phyloP scores from a whole-genome alignment of 2,797 vertebrate species.

The Microcaecilia unicolor region DNA sequence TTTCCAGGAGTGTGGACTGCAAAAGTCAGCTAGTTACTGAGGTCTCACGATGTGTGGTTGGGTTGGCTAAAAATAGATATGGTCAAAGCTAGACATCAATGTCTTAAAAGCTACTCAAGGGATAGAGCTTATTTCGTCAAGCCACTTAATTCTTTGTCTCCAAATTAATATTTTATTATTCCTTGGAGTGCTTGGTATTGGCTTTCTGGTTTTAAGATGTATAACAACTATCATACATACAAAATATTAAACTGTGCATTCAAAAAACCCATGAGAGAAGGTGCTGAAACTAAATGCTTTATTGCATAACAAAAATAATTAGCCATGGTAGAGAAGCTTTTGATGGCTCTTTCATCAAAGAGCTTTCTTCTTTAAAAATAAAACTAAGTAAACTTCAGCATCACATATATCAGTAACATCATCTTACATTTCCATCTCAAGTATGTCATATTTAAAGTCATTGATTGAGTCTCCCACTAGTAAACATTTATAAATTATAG shows the following conservation, averaged over 20 bases:
- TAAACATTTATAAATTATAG: slow-evolving; percentile 39
- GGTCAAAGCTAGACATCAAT: slow-evolving; percentile 50
- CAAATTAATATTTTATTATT: slow-evolving; percentile 78
- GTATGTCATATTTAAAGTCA: slow-evolving; percentile 27
- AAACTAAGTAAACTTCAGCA: slow-evolving; percentile 22
- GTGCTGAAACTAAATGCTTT: slow-evolving; percentile 53
- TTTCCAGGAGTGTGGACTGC: slow-evolving; percentile 15
- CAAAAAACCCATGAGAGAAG: slow-evolving; percentile 29
- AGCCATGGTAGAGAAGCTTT: slow-evolving; percentile 49
- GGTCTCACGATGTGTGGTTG: slow-evolving; percentile 63
- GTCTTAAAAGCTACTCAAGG: slow-evolving; percentile 59
- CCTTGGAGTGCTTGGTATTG: slow-evolving; percentile 57
- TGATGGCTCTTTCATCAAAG: slow-evolving; percentile 25
- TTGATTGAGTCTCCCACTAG: slow-evolving; percentile 31
- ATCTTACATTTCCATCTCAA: slow-evolving; percentile 5
- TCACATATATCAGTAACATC: slow-evolving; percentile 3
- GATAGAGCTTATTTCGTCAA: slow-evolving; percentile 61
- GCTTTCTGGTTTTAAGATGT: slow-evolving; percentile 62
- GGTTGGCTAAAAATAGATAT: slow-evolving; percentile 44
- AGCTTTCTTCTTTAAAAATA: slow-evolving; percentile 12
- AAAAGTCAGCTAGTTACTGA: slow-evolving; percentile 52
- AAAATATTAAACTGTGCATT: slow-evolving; percentile 53
- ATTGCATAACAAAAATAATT: slow-evolving; percentile 63
- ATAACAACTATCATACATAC: slow-evolving; percentile 49
- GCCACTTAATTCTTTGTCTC: slow-evolving; percentile 71